Percentiles rank a stretch among this genome's conserved stretches.
These are phyloP conservation scores for Pseudomyrmex sp. DNA, from an alignment of 1,140 invertebrate species.

Conservation along the genomic window DNA sequence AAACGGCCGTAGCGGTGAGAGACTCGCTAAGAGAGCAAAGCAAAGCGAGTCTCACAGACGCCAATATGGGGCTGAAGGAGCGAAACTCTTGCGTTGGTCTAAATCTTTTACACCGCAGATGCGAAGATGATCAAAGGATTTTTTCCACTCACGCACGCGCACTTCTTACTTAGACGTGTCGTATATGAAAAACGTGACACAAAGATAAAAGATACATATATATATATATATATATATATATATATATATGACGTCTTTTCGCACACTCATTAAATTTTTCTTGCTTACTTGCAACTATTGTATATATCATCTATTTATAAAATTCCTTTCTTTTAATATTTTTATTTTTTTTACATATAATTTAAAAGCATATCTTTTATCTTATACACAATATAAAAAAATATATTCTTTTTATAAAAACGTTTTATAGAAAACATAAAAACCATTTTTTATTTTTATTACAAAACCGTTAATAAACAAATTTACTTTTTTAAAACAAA, in stretches of 20 bases:
- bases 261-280: constrained; percentile 30
- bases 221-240: no score
- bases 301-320: background rate
- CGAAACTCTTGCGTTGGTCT: constrained; percentile 29
- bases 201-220: constrained; percentile 23
- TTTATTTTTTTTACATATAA: no score
- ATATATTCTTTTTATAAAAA: background rate
- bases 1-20: constrained; percentile 63
- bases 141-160: constrained; percentile 50
- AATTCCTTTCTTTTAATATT: background rate
- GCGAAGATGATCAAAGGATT: constrained; percentile 74
- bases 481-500: constrained; percentile 35
- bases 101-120: constrained; percentile 70
- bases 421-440: background rate
- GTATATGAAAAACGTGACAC: constrained; percentile 43
- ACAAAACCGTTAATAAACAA: background rate
- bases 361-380: no score
- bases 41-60: constrained; percentile 34
- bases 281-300: background rate
- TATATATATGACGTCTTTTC: no score
- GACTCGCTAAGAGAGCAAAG: constrained; percentile 43
- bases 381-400: background rate
- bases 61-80: constrained; percentile 40
- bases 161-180: constrained; percentile 42
- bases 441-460: background rate